Conservation (phyloP, 2,113 vertebrate genomes). For the Panthera tigris region DNA sequence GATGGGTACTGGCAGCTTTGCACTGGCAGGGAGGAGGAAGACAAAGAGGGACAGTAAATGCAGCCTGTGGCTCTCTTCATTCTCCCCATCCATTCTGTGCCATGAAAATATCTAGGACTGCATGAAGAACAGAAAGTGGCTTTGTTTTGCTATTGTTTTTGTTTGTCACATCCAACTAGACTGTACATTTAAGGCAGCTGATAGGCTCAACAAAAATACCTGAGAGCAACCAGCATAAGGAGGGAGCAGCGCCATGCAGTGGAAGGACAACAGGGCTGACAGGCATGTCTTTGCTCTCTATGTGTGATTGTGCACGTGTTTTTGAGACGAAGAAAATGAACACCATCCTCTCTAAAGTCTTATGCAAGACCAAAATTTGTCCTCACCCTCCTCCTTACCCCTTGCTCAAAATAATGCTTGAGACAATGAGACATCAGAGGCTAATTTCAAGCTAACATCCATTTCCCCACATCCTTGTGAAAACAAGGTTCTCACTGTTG, state of each 20-base stretch:
- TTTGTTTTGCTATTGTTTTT: conserved; percentile 4
- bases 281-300: background rate
- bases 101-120: background rate
- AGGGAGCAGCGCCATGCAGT: background rate
- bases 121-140: background rate
- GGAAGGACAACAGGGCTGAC: background rate
- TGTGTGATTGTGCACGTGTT: background rate
- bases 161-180: background rate
- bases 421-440: background rate
- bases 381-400: background rate
- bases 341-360: background rate
- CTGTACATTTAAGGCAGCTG: background rate
- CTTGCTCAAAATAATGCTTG: background rate
- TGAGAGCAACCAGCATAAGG: background rate
- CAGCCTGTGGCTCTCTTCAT: background rate
- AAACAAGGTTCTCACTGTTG: background rate
- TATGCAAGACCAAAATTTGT: background rate
- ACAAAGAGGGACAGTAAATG: background rate
- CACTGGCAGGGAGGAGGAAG: background rate
- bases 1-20: conserved; percentile 62
- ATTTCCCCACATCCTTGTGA: background rate
- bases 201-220: background rate
- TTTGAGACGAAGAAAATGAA: background rate
- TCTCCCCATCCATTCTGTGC: background rate
- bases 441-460: background rate